phyloP scores from a whole-genome alignment of 2,113 vertebrate species.

The Semnopithecus entellus region DNA sequence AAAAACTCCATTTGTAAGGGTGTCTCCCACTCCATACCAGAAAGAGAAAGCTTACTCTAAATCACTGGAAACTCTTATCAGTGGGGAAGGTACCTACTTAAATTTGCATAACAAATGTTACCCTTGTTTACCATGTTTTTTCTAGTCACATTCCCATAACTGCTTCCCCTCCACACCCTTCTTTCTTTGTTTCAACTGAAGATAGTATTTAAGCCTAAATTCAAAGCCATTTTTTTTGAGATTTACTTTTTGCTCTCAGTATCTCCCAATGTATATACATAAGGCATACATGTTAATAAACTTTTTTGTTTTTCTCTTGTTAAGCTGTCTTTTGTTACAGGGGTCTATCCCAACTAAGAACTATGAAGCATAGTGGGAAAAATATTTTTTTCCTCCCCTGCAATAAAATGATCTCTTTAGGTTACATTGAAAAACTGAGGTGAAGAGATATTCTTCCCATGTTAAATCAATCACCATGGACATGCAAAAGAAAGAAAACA shows the following conservation, averaged over 20 bases:
- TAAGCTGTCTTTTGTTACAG: not conserved
- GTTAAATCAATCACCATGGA: not conserved
- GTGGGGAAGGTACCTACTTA: not conserved
- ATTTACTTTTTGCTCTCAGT: not conserved
- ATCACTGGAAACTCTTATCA: not conserved
- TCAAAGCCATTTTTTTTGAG: not conserved
- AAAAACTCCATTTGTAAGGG: not conserved
- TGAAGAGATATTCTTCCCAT: not conserved
- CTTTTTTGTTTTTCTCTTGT: not conserved
- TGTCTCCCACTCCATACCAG: not conserved
- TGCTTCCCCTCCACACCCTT: not conserved
- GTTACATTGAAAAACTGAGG: not conserved
- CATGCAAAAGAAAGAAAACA: not conserved
- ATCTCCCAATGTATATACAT: not conserved
- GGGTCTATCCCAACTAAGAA: not conserved
- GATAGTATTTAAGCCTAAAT: not conserved
- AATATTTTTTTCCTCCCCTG: not conserved
- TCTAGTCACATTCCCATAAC: not conserved
- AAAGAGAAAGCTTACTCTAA: not conserved
- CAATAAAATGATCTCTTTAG: not conserved
- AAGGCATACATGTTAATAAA: not conserved
- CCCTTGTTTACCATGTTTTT: not conserved
- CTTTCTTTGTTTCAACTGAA: not conserved
- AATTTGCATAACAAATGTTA: not conserved
- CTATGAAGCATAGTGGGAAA: not conserved